Base-by-base conservation (phyloP, 2,113 vertebrate species). In the Xiphophorus maculatus region DNA sequence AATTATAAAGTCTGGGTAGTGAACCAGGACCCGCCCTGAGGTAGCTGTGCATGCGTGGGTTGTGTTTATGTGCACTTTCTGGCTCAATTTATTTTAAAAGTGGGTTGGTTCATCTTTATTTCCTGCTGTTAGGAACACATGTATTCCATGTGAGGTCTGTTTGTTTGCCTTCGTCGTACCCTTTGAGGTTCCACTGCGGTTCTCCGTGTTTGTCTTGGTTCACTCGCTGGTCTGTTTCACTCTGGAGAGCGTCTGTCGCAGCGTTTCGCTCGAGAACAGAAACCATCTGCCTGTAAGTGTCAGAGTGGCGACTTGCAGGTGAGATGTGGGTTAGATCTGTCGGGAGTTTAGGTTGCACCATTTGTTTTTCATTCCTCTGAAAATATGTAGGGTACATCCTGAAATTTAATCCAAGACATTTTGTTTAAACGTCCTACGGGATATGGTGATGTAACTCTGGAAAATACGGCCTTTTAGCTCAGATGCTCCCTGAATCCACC, bases 31-130 rank as follows among this genome's bases (percentile, higher is more conserved):
- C 69, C 0, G 60, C 70, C 72, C 70, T 88, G 91, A 80, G 86
- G 81, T 83, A 63, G 44, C 60, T 6, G n/a, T 14, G 74, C 74
- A 81, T 48, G 73, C 1, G 80, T 81, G 77, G 84, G 62, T 90
- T 69, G 42, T 90, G 82, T 90, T 92, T 93, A 77, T 91, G 87
- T 88, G 77, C 67, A 64, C 85, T 88, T 85, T 80, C 48, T 44
- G 30, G 77, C 73, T 85, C 77, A 71, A 84, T 91, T 93, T 94
- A 87, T 92, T 93, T 91, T 88, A 75, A 90, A 89, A 80, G 76
- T 74, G 84, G 84, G 77, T 32, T 76, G 84, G 82, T 81, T 88
- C 80, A 71, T 75, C 85, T 91, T 86, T 84, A 84, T 86, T 88
- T 92, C 88, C 86, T 84, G 74, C 82, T 65, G 85, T 70, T 88